Base-by-base conservation (phyloP, 2,888 invertebrate genomes). In the Aplocera efformata region DNA sequence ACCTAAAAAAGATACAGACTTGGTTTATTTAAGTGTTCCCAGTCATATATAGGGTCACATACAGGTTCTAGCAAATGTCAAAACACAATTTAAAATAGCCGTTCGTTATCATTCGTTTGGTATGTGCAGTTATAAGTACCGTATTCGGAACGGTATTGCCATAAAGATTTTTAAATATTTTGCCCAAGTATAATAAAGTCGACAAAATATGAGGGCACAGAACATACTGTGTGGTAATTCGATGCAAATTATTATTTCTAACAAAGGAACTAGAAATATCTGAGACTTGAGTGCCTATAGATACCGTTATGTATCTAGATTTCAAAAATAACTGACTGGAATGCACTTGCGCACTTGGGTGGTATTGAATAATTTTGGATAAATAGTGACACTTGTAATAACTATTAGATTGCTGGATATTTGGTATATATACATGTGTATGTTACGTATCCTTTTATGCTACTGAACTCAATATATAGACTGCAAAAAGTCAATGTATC, bases 221-320 rank as follows among this genome's bases (percentile, higher is more conserved):
- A 35, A 39, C 39, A 39, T 31, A 26, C 27, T 6, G 10, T 36
- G 40, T 36, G 40, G 40, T 40, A 40, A 45, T 45, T 32, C 36
- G 11, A 45, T 45, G 40, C 40, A 40, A 45, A 40, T 45, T 29
- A 5, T 26, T 30, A 9, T 32, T 29, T 31, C 40, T 35, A 40
- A 40, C 45, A 45, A 45, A 45, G 36, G 29, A 9, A 10, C 24
- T 10, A 13, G 28, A 32, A 39, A 40, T 40, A 44, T 44, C 39
- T 30, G 10, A 8, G 28, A 17, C 28, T 29, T 1, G 25, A 33
- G 39, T 24, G 24, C 20, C 10, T 32, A n/a, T n/a, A 33, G 11
- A 5, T n/a, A 24, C 6, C 8, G 10, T 6, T 25, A 35, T 26
- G 10, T 35, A 39, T 10, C 24, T 37, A 30, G 10, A 10, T 37